Percentiles rank a stretch among this genome's conserved stretches.
phyloP scores from a whole-genome alignment of 2,797 vertebrate genomes.

The Eulemur rubriventer region DNA sequence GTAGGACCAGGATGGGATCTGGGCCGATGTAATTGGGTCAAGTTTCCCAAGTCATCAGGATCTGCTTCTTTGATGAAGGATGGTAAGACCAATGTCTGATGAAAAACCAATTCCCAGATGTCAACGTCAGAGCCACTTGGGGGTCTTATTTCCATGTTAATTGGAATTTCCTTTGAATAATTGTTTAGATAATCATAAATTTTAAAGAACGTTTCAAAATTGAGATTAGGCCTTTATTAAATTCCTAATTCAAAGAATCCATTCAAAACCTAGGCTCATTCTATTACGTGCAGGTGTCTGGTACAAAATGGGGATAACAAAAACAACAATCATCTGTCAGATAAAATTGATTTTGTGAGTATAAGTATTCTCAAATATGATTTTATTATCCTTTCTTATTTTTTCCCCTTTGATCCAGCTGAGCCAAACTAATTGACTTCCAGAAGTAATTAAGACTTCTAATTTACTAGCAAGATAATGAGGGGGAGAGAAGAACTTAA shows the following conservation, averaged over 20 bases:
- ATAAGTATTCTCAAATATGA: neutral
- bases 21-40: neutral
- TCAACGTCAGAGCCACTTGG: neutral
- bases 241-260: neutral
- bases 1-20: neutral
- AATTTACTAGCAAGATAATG: neutral
- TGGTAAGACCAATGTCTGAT: neutral
- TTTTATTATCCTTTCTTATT: slow-evolving; percentile 3
- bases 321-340: neutral
- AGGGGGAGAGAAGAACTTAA: neutral
- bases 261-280: neutral
- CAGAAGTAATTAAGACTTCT: slow-evolving; percentile 26
- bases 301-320: neutral
- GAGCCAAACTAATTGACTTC: neutral
- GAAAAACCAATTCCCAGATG: neutral
- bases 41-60: neutral
- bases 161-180: neutral
- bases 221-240: neutral
- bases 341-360: slow-evolving; percentile 1
- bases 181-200: neutral
- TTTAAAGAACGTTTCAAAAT: neutral
- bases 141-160: neutral
- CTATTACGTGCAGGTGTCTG: neutral
- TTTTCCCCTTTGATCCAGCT: neutral
- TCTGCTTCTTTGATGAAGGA: neutral